These are phyloP conservation scores for Meloidogyne hapla DNA, from an alignment of 1,140 invertebrate species.

Conservation along the genomic window DNA sequence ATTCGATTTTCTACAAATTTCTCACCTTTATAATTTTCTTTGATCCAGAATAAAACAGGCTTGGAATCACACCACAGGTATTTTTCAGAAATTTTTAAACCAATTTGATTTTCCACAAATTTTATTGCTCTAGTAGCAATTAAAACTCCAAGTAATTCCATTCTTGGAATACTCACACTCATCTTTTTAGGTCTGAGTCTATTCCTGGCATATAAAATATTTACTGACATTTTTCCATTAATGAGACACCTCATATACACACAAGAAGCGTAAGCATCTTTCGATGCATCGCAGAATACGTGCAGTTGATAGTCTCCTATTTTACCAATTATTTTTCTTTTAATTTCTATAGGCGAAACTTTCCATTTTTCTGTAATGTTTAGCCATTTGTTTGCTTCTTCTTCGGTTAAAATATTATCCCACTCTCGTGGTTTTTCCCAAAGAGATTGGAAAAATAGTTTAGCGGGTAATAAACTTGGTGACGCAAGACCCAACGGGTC, in stretches of 20 bases:
- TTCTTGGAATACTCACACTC: background rate
- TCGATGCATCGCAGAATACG: background rate
- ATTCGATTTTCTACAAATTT: slow-evolving; percentile 29
- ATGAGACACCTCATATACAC: background rate
- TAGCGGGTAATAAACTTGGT: background rate
- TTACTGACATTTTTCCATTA: background rate
- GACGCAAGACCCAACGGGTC: slow-evolving; percentile 20
- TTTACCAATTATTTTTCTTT: slow-evolving; percentile 10
- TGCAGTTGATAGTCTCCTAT: background rate
- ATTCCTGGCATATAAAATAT: background rate
- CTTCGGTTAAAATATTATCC: no score
- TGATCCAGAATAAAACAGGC: slow-evolving; percentile 8
- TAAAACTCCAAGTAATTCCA: slow-evolving; percentile 2
- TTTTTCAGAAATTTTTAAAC: background rate
- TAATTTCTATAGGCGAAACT: background rate
- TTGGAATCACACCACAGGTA: slow-evolving; percentile 12
- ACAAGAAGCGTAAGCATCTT: slow-evolving; percentile 8
- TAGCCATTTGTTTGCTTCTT: no score
- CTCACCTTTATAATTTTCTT: background rate
- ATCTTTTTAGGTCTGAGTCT: background rate
- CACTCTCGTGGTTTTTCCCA: no score
- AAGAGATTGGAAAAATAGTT: background rate
- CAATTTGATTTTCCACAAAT: background rate
- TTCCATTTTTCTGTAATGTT: no score
- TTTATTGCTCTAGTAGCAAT: slow-evolving; percentile 14